Base-by-base conservation (phyloP, 2,888 invertebrate species). In the Cheilosia pagana region DNA sequence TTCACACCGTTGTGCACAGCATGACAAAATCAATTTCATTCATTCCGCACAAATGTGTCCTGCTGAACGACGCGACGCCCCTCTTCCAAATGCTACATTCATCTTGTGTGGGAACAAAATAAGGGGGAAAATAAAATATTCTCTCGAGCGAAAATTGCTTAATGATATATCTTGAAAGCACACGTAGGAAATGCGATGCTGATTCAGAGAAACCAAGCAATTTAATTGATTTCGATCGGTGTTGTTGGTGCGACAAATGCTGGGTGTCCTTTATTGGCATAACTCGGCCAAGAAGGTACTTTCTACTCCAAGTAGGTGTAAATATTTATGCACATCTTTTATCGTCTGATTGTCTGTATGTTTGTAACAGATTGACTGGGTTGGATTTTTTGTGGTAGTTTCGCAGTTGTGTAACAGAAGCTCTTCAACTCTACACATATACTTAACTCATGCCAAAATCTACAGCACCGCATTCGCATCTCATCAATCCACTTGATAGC, bases 401-500 rank as follows among this genome's bases (percentile, higher is more conserved):
- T 35, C 35, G 10, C 12, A 35, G 35, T 35, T 35, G 35, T 35
- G 35, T 35, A 35, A 35, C 12, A 35, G 3, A 10, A 35, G 35
- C 35, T 35, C 35, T 35, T 12, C 12, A 12, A 35, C 43, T n/a
- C 7, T 7, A 3, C 3, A 35, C 12, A 35, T 3, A 3, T 35
- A 3, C 35, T 12, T 12, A 35, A 35, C 35, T 35, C 16, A 45
- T 6, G 43, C 43, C 43, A 45, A 45, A 43, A 63, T 21, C 12
- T 14, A 19, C n/a, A 63, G 21, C 21, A 53, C 55, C 19, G 52
- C 43, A 48, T 65, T 55, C 45, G 35, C 35, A 60, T 74, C 65
- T 31, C 67, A 76, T 76, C 76, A 76, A 76, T 76, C 52, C 43
- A 76, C 31, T 76, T 48, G 59, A 60, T 62, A 63, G 21, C 1